phyloP scores from a whole-genome alignment of 2,888 invertebrate genomes.

The Tuta absoluta region DNA sequence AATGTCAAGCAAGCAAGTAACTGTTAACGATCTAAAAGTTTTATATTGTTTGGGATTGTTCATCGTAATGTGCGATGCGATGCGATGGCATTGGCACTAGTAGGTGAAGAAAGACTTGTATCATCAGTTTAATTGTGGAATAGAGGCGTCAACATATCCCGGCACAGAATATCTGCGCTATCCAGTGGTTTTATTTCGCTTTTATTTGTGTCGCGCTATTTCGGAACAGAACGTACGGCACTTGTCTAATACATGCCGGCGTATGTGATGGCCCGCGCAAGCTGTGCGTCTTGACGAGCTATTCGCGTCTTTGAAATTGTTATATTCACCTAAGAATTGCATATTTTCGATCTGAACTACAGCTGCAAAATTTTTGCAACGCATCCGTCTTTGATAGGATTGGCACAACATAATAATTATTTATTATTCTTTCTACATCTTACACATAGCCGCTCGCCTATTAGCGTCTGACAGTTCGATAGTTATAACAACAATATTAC shows the following conservation, averaged over 20 bases:
- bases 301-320: conserved; percentile 40
- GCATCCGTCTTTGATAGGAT: neutral
- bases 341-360: neutral
- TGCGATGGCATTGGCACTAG: conserved; percentile 24
- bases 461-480: conserved; percentile 2
- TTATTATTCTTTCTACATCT: neutral
- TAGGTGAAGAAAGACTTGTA: conserved; percentile 43
- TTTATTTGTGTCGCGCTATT: conserved; percentile 81
- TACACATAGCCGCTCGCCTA: neutral
- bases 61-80: conserved; percentile 10
- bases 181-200: conserved; percentile 77
- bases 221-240: conserved; percentile 73
- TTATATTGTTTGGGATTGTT: conserved; percentile 18
- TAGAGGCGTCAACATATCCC: conserved; percentile 51
- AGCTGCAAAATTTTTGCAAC: neutral
- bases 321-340: neutral
- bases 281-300: conserved; percentile 47
- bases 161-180: conserved; percentile 71
- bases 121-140: conserved; percentile 57
- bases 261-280: conserved; percentile 65
- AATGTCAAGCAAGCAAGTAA: neutral
- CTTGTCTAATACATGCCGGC: conserved; percentile 71
- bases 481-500: neutral
- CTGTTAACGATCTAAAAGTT: conserved; percentile 4
- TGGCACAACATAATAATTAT: neutral